Percentiles rank a stretch among this genome's conserved stretches.
phyloP scores from a whole-genome alignment of 2,797 vertebrate genomes.

The Rhodeus uyekii region DNA sequence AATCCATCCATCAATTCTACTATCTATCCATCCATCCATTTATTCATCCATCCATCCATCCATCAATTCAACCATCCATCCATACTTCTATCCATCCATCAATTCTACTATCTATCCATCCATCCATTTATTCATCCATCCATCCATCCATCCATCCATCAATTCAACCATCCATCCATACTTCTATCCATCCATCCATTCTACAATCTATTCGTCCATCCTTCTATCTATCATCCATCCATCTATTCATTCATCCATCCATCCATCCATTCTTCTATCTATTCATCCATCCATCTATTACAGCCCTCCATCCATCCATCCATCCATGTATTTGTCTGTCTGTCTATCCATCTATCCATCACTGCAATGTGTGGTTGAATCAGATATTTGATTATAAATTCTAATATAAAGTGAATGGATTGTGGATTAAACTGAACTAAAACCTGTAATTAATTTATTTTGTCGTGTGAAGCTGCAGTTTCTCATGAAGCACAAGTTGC shows the following conservation, averaged over 20 bases:
- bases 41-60: too few relatives aligned
- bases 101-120: neutral
- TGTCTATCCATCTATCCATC: rapidly evolving
- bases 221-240: neutral
- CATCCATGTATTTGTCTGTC: neutral
- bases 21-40: neutral
- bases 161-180: neutral
- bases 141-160: neutral
- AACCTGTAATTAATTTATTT: neutral
- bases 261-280: neutral
- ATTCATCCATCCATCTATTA: neutral
- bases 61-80: neutral
- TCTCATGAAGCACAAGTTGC: neutral
- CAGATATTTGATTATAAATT: neutral
- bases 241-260: rapidly evolving
- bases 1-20: neutral
- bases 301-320: too few relatives aligned
- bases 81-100: neutral
- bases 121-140: neutral
- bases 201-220: rapidly evolving
- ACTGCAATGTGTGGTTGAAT: neutral
- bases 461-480: neutral
- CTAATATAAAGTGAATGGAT: neutral
- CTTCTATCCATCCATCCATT: neutral
- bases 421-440: neutral